These are phyloP conservation scores for Aphidius colemani DNA, from an alignment of 2,888 invertebrate genomes.

Conservation along the genomic window DNA sequence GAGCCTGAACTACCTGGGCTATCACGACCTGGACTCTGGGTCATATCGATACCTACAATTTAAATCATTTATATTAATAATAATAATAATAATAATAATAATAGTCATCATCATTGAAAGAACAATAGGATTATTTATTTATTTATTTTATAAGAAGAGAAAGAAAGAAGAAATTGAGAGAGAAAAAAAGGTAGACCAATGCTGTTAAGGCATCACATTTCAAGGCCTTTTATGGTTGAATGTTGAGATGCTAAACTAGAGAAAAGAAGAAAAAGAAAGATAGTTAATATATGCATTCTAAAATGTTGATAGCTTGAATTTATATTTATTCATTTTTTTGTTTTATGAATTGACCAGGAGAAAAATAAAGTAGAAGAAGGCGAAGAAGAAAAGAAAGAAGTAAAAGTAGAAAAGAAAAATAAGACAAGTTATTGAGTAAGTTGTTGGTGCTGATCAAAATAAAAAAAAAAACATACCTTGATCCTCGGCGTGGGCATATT, in stretches of 20 bases:
- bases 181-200: not conserved
- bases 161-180: not conserved
- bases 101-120: not conserved
- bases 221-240: slow-evolving; percentile 15
- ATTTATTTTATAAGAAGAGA: not conserved
- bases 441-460: not conserved
- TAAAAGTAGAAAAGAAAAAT: not conserved
- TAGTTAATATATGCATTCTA: not conserved
- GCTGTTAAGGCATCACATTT: not conserved
- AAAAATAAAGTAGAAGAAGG: not conserved
- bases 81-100: not conserved
- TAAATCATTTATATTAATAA: slow-evolving; percentile 6
- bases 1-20: slow-evolving; percentile 90
- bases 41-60: slow-evolving; percentile 58
- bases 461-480: slow-evolving; percentile 52
- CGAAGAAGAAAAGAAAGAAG: not conserved
- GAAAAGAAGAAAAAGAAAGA: not conserved
- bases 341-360: not conserved
- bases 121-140: not conserved
- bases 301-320: not conserved
- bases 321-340: not conserved
- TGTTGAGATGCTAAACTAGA: not conserved
- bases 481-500: slow-evolving; percentile 63
- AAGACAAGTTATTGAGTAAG: not conserved
- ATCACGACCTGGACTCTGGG: slow-evolving; percentile 84